Percentiles rank a stretch among this genome's conserved stretches.
phyloP scores from a whole-genome alignment of 2,113 vertebrate genomes.

The Rhinichthys klamathensis region DNA sequence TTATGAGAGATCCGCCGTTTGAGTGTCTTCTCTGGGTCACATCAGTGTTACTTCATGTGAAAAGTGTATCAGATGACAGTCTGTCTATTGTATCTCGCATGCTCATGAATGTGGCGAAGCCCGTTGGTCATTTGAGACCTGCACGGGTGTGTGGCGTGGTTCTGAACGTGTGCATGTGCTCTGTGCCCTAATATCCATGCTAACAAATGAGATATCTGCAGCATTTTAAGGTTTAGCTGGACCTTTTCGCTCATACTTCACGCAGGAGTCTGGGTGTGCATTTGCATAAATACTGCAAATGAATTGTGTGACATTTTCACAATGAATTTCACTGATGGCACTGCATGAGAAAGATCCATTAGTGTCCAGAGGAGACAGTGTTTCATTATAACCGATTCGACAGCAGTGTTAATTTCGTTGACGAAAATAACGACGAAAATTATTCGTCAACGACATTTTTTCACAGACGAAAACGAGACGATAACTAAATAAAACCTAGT shows the following conservation, averaged over 20 bases:
- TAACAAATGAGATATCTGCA: slow-evolving; percentile 10
- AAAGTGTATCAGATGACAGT: background rate
- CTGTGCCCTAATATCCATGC: background rate
- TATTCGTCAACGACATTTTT: no score
- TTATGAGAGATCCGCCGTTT: slow-evolving; percentile 5
- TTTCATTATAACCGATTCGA: background rate
- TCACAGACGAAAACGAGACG: no score
- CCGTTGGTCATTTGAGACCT: background rate
- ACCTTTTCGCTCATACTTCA: slow-evolving; percentile 11
- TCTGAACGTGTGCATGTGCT: background rate
- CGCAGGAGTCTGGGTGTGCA: background rate
- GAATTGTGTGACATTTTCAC: slow-evolving; percentile 30
- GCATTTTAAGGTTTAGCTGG: slow-evolving; percentile 1
- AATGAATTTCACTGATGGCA: slow-evolving; percentile 21
- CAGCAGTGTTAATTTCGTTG: no score
- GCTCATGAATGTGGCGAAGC: background rate
- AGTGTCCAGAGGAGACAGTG: background rate
- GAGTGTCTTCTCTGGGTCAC: background rate
- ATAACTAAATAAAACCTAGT: no score
- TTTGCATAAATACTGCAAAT: slow-evolving; percentile 1
- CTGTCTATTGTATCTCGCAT: background rate
- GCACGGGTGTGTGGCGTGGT: background rate
- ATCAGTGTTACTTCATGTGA: slow-evolving; percentile 16
- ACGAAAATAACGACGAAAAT: no score
- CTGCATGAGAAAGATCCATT: slow-evolving; percentile 2